Base-by-base conservation (phyloP, 2,888 invertebrate genomes). In the Nysson spinosus region DNA sequence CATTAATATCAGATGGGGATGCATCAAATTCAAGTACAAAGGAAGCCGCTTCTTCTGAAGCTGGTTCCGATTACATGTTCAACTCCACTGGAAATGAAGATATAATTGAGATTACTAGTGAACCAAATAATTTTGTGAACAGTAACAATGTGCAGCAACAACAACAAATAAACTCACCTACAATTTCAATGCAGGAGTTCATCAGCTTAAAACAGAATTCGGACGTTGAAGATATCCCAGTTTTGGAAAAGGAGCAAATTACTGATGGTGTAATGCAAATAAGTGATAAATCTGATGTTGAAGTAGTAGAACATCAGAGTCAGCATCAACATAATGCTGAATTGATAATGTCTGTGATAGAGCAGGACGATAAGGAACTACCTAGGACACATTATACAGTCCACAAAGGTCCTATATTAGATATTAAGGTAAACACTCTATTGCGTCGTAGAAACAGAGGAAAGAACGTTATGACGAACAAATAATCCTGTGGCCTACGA, bases 391-490 rank as follows among this genome's bases (percentile, higher is more conserved):
- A 82, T 34, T 87, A 86, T 52, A 78, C 81, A 9, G 78, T 76
- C 37, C 87, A 87, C 71, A 87, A 83, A 64, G 87, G 87, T 54
- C 87, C 87, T 26, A 85, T 87, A 67, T 80, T 87, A 72, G 84
- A 86, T 68, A 83, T 87, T 57, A 86, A 87, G 85, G 87, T 87
- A 84, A 81, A 79, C 64, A 54, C 43, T 28, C 19, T 9, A 11
- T 12, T 0, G 14, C 30, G 12, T 22, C 11, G 19, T 34, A 12
- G 9, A 11, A 44, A 11, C 35, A 56, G 12, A 34, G 35, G 16
- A 12, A 51, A 32, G n/a, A n/a, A n/a, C n/a, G 24, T n/a, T n/a
- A 42, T 3, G 34, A 16, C 17, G n/a, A 28, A 30, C 11, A 37
- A 42, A 3, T n/a, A n/a, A n/a, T n/a, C n/a, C n/a, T n/a, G n/a